Evolutionary conservation across 2,113 vertebrate genomes (phyloP).

Genomic region (Urocitellus parryii): DNA sequence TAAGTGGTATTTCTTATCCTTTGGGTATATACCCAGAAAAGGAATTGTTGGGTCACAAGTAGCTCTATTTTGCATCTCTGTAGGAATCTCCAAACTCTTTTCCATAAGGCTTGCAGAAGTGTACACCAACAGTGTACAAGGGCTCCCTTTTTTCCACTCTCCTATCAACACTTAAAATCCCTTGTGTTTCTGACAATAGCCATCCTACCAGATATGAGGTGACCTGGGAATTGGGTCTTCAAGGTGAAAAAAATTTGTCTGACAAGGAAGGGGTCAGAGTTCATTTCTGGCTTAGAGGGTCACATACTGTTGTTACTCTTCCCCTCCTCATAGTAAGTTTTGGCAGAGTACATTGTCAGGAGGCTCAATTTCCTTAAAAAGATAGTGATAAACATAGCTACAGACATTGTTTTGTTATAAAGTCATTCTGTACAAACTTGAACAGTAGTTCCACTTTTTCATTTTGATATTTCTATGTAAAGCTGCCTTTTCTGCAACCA

Average conservation of each 20-base stretch:
- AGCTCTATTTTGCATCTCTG: neutral
- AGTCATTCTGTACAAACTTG: neutral
- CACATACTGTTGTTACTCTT: neutral
- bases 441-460: neutral
- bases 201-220: neutral
- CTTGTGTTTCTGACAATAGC: neutral
- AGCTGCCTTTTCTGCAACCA: neutral
- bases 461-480: neutral
- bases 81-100: neutral
- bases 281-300: neutral
- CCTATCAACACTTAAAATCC: neutral
- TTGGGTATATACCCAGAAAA: neutral
- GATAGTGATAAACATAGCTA: neutral
- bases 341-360: neutral
- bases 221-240: neutral
- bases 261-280: neutral
- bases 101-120: neutral
- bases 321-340: neutral
- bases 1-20: neutral
- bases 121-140: neutral
- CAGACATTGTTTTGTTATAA: neutral
- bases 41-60: rapidly evolving
- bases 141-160: neutral
- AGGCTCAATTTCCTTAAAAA: neutral
- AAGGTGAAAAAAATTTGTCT: neutral